Percentiles rank a stretch among this genome's conserved stretches.
Conservation (phyloP, 2,797 vertebrate species). For the Avahi laniger region DNA sequence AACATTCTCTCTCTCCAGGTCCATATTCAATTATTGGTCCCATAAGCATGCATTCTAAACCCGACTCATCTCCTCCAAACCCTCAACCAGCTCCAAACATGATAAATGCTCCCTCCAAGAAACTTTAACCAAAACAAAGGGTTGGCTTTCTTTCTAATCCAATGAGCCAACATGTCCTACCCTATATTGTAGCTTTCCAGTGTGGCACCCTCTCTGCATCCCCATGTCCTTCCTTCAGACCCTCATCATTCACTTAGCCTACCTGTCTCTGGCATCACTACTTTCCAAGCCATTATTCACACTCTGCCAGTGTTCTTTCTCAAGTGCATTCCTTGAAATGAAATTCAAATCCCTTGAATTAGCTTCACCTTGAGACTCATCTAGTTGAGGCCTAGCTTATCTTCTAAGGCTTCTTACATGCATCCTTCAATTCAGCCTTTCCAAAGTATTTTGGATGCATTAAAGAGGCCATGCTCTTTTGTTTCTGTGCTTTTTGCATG, state of each 20-base stretch:
- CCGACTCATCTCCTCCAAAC: background rate
- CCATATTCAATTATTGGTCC: background rate
- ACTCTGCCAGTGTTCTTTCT: background rate
- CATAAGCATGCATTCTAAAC: background rate
- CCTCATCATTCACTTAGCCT: background rate
- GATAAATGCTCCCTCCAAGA: background rate
- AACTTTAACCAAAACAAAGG: background rate
- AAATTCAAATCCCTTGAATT: slow-evolving; percentile 2
- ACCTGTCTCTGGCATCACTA: background rate
- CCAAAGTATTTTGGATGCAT: background rate
- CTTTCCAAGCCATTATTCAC: background rate
- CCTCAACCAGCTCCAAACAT: background rate
- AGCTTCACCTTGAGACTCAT: background rate
- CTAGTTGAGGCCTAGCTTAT: background rate
- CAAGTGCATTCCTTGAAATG: background rate
- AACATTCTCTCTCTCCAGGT: background rate
- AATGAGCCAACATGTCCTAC: background rate
- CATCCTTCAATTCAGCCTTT: background rate
- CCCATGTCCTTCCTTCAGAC: background rate
- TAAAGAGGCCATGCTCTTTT: background rate
- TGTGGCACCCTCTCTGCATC: background rate
- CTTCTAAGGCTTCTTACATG: background rate
- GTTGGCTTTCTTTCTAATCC: slow-evolving; percentile 2
- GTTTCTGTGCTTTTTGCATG: background rate
- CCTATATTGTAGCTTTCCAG: background rate